phyloP scores from a whole-genome alignment of 30 jellyfish, hydroid and myxozoan species.

The Turritopsis dohrnii region DNA sequence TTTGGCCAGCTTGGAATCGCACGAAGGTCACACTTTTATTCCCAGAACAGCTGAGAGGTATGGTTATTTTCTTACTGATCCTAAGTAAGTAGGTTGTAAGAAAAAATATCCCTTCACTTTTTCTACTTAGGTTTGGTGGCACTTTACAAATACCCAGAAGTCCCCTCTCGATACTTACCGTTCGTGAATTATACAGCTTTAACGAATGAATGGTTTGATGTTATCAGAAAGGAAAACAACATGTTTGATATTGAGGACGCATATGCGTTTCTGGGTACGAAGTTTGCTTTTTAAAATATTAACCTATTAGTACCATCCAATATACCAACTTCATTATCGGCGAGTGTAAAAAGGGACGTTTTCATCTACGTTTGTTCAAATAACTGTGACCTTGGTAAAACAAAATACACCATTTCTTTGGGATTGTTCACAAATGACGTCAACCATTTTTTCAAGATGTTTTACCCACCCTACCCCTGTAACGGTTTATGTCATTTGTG shows the following conservation, averaged over 20 bases:
- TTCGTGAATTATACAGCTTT: conserved; percentile 10
- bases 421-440: too few species aligned
- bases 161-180: not conserved
- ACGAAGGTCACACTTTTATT: not conserved
- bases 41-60: not conserved
- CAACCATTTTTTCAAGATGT: too few species aligned
- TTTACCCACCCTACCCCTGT: too few species aligned
- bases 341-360: too few species aligned
- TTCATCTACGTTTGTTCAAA: too few species aligned
- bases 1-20: conserved; percentile 29
- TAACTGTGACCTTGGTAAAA: too few species aligned
- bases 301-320: too few species aligned
- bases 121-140: not conserved
- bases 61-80: not conserved
- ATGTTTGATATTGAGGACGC: not conserved
- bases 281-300: too few species aligned
- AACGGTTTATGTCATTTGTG: too few species aligned
- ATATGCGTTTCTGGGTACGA: not conserved
- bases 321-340: too few species aligned
- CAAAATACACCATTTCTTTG: too few species aligned
- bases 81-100: too few species aligned
- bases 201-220: not conserved
- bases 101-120: not conserved
- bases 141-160: conserved; percentile 9
- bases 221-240: not conserved